Conservation (phyloP, 2,797 vertebrate genomes). For the Crocodylus rhombifer region DNA sequence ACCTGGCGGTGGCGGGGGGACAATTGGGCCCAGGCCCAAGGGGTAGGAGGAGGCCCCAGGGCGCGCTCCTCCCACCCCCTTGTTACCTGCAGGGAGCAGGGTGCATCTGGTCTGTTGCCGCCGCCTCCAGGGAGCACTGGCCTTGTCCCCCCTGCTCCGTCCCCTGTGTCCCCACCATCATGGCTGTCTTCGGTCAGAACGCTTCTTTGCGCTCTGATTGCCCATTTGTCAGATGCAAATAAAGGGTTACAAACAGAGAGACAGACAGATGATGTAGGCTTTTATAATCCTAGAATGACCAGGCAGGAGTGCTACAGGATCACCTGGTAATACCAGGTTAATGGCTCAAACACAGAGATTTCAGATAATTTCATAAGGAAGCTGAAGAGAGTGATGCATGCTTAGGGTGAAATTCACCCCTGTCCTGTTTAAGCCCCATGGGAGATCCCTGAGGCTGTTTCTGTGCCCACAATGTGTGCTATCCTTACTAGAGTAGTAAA, state of each 20-base stretch:
- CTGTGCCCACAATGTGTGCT: neutral
- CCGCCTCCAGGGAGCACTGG: no score
- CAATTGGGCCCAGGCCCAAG: no score
- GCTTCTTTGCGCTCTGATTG: no score
- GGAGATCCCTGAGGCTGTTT: neutral
- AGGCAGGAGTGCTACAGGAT: neutral
- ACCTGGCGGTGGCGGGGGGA: no score
- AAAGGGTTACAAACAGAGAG: no score
- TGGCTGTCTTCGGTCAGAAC: no score
- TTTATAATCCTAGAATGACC: neutral
- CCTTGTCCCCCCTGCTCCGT: no score
- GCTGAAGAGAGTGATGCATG: neutral
- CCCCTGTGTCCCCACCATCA: no score
- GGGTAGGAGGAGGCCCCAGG: no score
- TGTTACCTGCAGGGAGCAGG: neutral
- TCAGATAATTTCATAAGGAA: neutral
- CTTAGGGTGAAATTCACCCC: neutral
- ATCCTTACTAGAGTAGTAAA: neutral
- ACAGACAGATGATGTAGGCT: no score
- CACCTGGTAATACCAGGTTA: neutral
- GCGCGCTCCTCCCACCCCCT: rapidly evolving
- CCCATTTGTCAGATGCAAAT: no score
- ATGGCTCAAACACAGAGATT: neutral
- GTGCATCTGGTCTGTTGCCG: no score
- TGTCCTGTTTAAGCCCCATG: neutral